Conservation (phyloP, 2,888 invertebrate genomes). For the Spodoptera picta region DNA sequence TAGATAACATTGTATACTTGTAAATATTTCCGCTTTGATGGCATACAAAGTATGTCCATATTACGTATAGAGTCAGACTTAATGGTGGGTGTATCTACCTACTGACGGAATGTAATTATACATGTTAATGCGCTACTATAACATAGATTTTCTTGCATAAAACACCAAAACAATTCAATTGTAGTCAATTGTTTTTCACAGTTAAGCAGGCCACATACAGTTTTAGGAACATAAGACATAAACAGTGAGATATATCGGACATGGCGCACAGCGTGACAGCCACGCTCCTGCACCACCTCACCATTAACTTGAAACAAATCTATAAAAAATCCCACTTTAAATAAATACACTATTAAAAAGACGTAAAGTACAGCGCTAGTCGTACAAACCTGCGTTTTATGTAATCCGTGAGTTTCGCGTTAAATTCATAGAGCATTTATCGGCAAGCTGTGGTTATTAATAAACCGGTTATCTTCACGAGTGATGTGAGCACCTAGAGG, state of each 20-base stretch:
- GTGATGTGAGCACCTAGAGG: conserved; percentile 51
- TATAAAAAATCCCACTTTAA: conserved; percentile 70
- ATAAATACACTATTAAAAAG: conserved; percentile 75
- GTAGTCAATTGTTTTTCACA: conserved; percentile 52
- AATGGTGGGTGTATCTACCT: conserved; percentile 22
- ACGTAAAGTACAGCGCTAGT: conserved; percentile 64
- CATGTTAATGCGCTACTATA: conserved; percentile 24
- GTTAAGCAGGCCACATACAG: conserved; percentile 66
- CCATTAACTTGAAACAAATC: conserved; percentile 68
- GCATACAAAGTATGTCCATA: conserved; percentile 4
- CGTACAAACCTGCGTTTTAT: conserved; percentile 64
- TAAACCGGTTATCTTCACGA: conserved; percentile 59
- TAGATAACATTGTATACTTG: conserved; percentile 17
- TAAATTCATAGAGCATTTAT: conserved; percentile 68
- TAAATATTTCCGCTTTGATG: conserved; percentile 26
- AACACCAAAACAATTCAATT: conserved; percentile 47
- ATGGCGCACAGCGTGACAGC: conserved; percentile 68
- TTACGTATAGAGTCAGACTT: neutral
- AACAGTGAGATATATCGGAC: conserved; percentile 65
- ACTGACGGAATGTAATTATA: conserved; percentile 9
- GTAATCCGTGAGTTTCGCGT: conserved; percentile 63
- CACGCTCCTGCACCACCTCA: conserved; percentile 60
- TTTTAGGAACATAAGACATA: conserved; percentile 65
- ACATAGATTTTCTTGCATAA: conserved; percentile 25
- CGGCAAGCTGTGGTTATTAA: conserved; percentile 52